A percentile compares a stretch with the other conserved stretches of the same genome.
Conservation (phyloP, 2,113 vertebrate genomes). For the Melanostigma gelatinosum region DNA sequence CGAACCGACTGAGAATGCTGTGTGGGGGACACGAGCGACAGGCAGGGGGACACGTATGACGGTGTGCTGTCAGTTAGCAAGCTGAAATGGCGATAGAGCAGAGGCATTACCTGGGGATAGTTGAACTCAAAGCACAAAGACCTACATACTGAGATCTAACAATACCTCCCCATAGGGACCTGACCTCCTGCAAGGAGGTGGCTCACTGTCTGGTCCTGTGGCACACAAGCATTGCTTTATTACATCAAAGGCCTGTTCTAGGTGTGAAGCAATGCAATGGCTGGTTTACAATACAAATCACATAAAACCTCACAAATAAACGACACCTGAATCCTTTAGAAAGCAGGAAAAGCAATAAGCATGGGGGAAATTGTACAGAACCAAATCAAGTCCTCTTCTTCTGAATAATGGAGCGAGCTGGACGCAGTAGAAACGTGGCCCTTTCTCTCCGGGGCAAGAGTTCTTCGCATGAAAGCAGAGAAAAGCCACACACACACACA, state of each 20-base stretch:
- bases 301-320: slow-evolving; percentile 7
- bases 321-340: slow-evolving; percentile 53
- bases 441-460: slow-evolving; percentile 65
- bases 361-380: slow-evolving; percentile 50
- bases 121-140: slow-evolving; percentile 44
- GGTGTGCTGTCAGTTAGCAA: slow-evolving; percentile 46
- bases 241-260: slow-evolving; percentile 27
- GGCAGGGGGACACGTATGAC: slow-evolving; percentile 30
- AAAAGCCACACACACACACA: slow-evolving; percentile 50
- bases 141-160: slow-evolving; percentile 64
- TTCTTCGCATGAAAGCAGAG: slow-evolving; percentile 64
- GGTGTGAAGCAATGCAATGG: slow-evolving; percentile 22
- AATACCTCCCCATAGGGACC: slow-evolving; percentile 48
- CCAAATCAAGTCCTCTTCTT: slow-evolving; percentile 71
- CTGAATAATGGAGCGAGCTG: slow-evolving; percentile 68
- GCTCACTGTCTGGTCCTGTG: slow-evolving; percentile 24
- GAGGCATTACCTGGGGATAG: slow-evolving; percentile 23
- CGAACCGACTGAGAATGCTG: slow-evolving; percentile 7
- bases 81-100: slow-evolving; percentile 19
- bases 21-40: slow-evolving; percentile 37
- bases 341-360: slow-evolving; percentile 45
- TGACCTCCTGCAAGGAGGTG: slow-evolving; percentile 58
- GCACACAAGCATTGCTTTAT: slow-evolving; percentile 43
- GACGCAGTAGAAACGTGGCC: slow-evolving; percentile 55
- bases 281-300: slow-evolving; percentile 36